These are phyloP conservation scores for Arenicola marina DNA, from an alignment of 2,888 invertebrate species.

Conservation along the genomic window DNA sequence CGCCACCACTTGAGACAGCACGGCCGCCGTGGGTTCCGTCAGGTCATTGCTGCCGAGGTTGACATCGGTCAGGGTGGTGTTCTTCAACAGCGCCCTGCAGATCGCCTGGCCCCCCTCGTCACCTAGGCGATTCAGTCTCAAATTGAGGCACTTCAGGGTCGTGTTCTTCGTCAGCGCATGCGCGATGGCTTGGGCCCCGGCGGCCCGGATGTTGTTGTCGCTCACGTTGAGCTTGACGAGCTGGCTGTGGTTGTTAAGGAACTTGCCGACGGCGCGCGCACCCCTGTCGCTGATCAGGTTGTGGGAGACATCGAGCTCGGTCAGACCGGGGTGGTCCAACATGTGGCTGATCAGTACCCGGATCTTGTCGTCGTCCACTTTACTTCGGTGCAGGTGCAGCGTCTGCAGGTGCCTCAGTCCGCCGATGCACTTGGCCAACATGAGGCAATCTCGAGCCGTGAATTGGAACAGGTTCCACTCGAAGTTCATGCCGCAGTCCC, in stretches of 20 bases:
- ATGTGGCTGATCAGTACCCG: slow-evolving; percentile 59
- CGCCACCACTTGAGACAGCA: slow-evolving; percentile 55
- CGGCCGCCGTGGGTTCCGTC: slow-evolving; percentile 58
- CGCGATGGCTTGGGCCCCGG: slow-evolving; percentile 61
- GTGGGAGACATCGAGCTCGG: slow-evolving; percentile 59
- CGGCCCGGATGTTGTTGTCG: slow-evolving; percentile 56
- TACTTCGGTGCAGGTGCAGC: slow-evolving; percentile 55
- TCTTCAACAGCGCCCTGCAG: slow-evolving; percentile 55
- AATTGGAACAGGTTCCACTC: slow-evolving; percentile 62
- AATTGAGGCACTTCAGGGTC: slow-evolving; percentile 48
- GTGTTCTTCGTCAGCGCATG: slow-evolving; percentile 60
- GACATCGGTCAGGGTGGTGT: slow-evolving; percentile 51
- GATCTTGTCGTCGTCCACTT: slow-evolving; percentile 60
- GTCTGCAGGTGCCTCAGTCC: slow-evolving; percentile 52
- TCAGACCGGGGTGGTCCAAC: slow-evolving; percentile 56
- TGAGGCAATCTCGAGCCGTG: slow-evolving; percentile 59
- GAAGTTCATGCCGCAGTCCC: slow-evolving; percentile 63
- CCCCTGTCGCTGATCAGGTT: slow-evolving; percentile 60
- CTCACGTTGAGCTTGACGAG: slow-evolving; percentile 42
- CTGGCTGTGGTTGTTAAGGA: slow-evolving; percentile 59
- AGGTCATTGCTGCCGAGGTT: slow-evolving; percentile 60
- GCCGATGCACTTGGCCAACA: slow-evolving; percentile 58
- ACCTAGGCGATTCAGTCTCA: slow-evolving; percentile 57
- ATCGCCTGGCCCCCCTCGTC: slow-evolving; percentile 62
- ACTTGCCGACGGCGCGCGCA: slow-evolving; percentile 61